Evolutionary conservation across 2,797 vertebrate species (phyloP).

Genomic region (Zenarchopterus dispar): DNA sequence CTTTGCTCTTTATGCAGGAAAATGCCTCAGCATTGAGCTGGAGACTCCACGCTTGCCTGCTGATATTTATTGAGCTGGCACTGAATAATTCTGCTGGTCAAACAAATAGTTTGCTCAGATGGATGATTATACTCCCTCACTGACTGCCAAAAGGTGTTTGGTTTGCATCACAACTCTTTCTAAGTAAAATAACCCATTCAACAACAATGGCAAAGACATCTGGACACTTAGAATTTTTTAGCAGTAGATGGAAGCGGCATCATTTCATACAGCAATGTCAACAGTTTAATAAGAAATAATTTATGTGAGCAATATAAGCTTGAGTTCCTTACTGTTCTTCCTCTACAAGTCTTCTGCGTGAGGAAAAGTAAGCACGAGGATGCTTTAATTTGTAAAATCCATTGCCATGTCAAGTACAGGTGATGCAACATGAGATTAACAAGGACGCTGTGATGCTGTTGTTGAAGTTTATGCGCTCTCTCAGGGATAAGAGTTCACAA

Average conservation of each 20-base stretch:
- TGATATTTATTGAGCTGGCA: neutral
- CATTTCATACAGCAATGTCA: too few species aligned
- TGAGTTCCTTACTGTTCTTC: slow-evolving; percentile 3
- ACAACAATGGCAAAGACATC: neutral
- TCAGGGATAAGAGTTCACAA: slow-evolving; percentile 8
- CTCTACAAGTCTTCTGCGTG: neutral
- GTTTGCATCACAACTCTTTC: neutral
- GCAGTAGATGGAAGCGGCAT: too few species aligned
- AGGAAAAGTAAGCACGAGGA: slow-evolving; percentile 4
- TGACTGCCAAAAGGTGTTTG: neutral
- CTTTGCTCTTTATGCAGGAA: neutral
- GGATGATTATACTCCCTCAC: slow-evolving; percentile 2
- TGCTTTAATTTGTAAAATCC: neutral
- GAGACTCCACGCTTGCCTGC: neutral
- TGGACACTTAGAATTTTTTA: neutral
- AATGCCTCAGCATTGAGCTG: neutral
- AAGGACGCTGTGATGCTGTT: slow-evolving; percentile 15
- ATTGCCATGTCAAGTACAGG: slow-evolving; percentile 6
- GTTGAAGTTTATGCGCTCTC: slow-evolving; percentile 18
- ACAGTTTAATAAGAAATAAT: too few species aligned
- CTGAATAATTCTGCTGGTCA: neutral
- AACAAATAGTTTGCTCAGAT: slow-evolving; percentile 5
- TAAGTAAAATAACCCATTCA: neutral
- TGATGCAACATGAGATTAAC: slow-evolving; percentile 32
- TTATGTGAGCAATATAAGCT: slow-evolving; percentile 12